Evolutionary conservation across 2,113 vertebrate genomes (phyloP).

Genomic region (Nibea coibor): DNA sequence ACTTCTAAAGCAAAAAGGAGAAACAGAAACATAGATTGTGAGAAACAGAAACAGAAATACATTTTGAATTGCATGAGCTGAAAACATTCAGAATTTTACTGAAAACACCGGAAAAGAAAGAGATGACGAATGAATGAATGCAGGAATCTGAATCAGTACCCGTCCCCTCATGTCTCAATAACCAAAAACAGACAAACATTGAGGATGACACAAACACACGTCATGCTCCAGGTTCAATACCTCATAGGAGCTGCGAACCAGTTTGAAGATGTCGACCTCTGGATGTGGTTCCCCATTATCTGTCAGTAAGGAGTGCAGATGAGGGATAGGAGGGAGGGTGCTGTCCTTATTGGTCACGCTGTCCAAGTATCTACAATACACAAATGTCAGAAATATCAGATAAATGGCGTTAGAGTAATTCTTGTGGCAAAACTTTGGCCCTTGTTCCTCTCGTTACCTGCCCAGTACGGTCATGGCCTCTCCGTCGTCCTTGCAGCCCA

Average conservation of each 20-base stretch:
- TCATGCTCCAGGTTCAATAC: constrained; percentile 69
- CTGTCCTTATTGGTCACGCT: constrained; percentile 98
- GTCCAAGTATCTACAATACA: constrained; percentile 90
- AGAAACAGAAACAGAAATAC: background rate
- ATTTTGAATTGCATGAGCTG: background rate
- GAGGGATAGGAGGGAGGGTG: constrained; percentile 95
- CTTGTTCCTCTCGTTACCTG: constrained; percentile 82
- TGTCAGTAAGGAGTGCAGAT: constrained; percentile 95
- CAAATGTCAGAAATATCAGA: background rate
- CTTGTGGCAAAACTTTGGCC: background rate
- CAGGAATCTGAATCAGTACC: background rate
- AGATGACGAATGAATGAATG: background rate
- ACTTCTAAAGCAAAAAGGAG: constrained; percentile 86
- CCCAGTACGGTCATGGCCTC: constrained; percentile 99
- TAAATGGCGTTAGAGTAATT: background rate
- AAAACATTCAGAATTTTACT: background rate
- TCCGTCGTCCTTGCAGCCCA: constrained; percentile 97
- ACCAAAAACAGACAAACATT: background rate
- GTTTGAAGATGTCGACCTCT: constrained; percentile 97
- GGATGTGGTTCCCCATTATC: constrained; percentile 95
- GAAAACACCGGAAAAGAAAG: background rate
- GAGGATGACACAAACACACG: background rate
- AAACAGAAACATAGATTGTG: background rate
- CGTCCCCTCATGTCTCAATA: background rate
- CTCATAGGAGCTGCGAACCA: constrained; percentile 95